Evolutionary conservation across 1,140 invertebrate genomes (phyloP), one percentile per base, ranked within the genome.

Genomic region (Hycleus phaleratus): DNA sequence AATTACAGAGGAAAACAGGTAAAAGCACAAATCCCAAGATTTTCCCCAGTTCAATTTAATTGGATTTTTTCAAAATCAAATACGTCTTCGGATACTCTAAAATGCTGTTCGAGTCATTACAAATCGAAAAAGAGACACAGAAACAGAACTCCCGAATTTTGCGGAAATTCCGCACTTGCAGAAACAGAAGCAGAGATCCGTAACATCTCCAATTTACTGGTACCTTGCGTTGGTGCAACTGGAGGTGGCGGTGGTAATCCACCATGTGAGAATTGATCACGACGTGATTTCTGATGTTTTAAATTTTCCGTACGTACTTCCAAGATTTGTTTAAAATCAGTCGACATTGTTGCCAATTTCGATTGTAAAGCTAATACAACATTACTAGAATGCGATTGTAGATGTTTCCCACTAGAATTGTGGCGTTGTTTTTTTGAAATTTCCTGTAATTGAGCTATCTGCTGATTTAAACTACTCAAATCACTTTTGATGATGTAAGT

Each of bases 401-500:
- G 82, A 74, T 96, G 92, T 68, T 84, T 83, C 44, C 86, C 85
- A 74, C 83, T 85, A 4, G 77, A 74, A 48, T 64, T 73, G 48
- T 82, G 78, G 63, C 81, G 78, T 60, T 88, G 85, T 46, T 81
- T 79, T 72, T 82, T 85, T 5, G 87, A 86, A 63, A 91, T 81
- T 67, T 90, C 86, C 70, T 91, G 89, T 53, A 93, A 74, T 65
- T 83, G 82, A 8, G 92, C 93, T 70, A 99, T 98, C 78, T 99
- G 93, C 72, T 95, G 87, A 78, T 99, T 98, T 51, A 99, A 80
- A 67, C 88, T 91, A 73, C 85, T 89, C 50, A 99, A 82, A 76
- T 99, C 97, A 66, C 93, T 89, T 78, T 98, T 98, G 26, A 99
- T 97, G 45, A 98, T 97, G 68, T 94, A 95, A 1, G 95, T 98